Base-by-base conservation (phyloP, 2,797 vertebrate species). In the Danio choprae region DNA sequence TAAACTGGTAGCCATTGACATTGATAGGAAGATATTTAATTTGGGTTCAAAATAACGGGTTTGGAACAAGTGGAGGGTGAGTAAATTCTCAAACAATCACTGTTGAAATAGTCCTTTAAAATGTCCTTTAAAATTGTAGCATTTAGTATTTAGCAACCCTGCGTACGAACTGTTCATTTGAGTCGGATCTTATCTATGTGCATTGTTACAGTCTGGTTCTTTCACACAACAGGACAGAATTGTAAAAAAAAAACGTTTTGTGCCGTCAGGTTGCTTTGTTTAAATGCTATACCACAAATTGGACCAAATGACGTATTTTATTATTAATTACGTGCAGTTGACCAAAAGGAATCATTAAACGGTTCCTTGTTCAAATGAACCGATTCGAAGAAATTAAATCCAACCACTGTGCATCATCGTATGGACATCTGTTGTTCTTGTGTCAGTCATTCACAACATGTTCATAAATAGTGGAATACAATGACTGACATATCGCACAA, bases 111-210 rank as follows among this genome's bases (percentile, higher is more conserved):
- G 29, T 29, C 3, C 29, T 62, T 62, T 38, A 8, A 36, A 22
- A 40, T n/a, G 4, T 62, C 7, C 6, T 5, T 59, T 40, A 2
- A 62, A 62, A 38, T 1, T 5, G 6, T 1, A 15, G 46, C n/a
- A n/a, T n/a, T n/a, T n/a, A n/a, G n/a, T n/a, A 69, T 6, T 69
- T 69, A 67, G 67, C 67, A 69, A 51, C 67, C 22, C 46, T 50
- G 59, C 8, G 65, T 48, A 48, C 4, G 67, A 70, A 53, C 40
- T 6, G n/a, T 41, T 53, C 7, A 15, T 18, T 67, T 48, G 64
- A 55, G 4, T 51, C 68, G 36, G 68, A 18, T 70, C 68, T 55
- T 13, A 1, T 55, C 3, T 18, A 13, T 40, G 36, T 18, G 22
- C 44, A 6, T 0, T 8, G 1, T 29, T 13, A 29, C 29, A n/a